A percentile compares a stretch with the other conserved stretches of the same genome.
Conservation (phyloP, 1,140 invertebrate genomes). For the Contarinia nasturtii region DNA sequence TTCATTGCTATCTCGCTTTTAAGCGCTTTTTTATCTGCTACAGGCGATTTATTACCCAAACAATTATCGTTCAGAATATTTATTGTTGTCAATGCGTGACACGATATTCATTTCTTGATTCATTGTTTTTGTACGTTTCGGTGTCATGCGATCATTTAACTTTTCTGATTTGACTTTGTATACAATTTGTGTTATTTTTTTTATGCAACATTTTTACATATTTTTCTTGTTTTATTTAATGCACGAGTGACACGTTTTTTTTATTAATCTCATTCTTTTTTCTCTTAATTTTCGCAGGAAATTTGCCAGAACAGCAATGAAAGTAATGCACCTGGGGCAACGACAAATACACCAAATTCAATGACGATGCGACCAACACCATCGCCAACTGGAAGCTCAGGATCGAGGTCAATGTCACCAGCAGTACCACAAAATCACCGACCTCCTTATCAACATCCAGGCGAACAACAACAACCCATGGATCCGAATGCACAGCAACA, state of each 20-base stretch:
- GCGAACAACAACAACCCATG: constrained; percentile 30
- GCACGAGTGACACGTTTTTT: neutral
- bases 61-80: too few relatives aligned
- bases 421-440: constrained; percentile 38
- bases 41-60: too few relatives aligned
- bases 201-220: neutral
- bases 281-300: constrained; percentile 46
- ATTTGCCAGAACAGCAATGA: constrained; percentile 70
- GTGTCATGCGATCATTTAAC: too few relatives aligned
- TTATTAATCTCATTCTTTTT: neutral
- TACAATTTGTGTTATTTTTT: neutral
- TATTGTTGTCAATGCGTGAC: too few relatives aligned
- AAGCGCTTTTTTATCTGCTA: too few relatives aligned
- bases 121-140: too few relatives aligned
- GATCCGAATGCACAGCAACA: constrained; percentile 19
- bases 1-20: too few relatives aligned
- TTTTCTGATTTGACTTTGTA: too few relatives aligned
- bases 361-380: constrained; percentile 72
- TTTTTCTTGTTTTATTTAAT: neutral
- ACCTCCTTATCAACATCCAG: constrained; percentile 6
- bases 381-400: constrained; percentile 73
- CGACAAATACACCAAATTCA: constrained; percentile 41
- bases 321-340: constrained; percentile 36
- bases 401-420: constrained; percentile 88
- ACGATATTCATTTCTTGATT: too few relatives aligned